phyloP scores from a whole-genome alignment of 2,797 vertebrate species.

The Psittacula derbiana region DNA sequence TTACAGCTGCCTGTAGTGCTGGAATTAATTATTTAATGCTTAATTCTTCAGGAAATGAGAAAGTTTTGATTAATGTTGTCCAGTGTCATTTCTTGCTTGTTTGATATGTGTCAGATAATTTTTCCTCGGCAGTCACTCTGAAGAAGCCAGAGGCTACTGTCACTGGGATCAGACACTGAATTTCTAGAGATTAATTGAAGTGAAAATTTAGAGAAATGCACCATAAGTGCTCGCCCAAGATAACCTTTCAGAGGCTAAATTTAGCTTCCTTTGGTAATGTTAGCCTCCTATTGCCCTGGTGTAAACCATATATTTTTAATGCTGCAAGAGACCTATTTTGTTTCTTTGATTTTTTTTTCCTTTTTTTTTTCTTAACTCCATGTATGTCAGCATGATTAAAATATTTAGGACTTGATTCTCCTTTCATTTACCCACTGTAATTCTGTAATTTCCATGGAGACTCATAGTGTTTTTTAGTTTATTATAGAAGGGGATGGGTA shows the following conservation, averaged over 20 bases:
- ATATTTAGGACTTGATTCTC: neutral
- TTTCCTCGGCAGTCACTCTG: slow-evolving; percentile 78
- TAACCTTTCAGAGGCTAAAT: slow-evolving; percentile 75
- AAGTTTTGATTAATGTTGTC: slow-evolving; percentile 99
- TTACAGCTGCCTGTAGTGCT: slow-evolving; percentile 92
- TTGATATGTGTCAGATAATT: slow-evolving; percentile 97
- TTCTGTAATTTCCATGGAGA: neutral
- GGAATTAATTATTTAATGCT: slow-evolving; percentile 99
- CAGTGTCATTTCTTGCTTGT: slow-evolving; percentile 90
- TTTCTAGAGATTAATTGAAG: slow-evolving; percentile 93
- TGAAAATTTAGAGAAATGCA: slow-evolving; percentile 84
- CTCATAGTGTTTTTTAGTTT: neutral
- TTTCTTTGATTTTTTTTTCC: neutral
- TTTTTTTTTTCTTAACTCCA: neutral
- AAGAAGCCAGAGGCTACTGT: slow-evolving; percentile 92
- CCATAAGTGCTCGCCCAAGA: slow-evolving; percentile 78
- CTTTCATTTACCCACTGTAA: neutral
- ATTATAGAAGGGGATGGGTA: neutral
- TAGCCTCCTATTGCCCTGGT: slow-evolving; percentile 71
- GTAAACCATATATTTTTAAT: slow-evolving; percentile 61
- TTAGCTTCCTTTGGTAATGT: slow-evolving; percentile 80
- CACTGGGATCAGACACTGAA: slow-evolving; percentile 88
- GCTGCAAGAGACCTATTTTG: slow-evolving; percentile 10
- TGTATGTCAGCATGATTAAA: neutral
- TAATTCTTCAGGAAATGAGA: slow-evolving; percentile 98